Percentiles rank a stretch among this genome's conserved stretches.
phyloP scores from a whole-genome alignment of 2,113 vertebrate species.

The Vidua chalybeata region DNA sequence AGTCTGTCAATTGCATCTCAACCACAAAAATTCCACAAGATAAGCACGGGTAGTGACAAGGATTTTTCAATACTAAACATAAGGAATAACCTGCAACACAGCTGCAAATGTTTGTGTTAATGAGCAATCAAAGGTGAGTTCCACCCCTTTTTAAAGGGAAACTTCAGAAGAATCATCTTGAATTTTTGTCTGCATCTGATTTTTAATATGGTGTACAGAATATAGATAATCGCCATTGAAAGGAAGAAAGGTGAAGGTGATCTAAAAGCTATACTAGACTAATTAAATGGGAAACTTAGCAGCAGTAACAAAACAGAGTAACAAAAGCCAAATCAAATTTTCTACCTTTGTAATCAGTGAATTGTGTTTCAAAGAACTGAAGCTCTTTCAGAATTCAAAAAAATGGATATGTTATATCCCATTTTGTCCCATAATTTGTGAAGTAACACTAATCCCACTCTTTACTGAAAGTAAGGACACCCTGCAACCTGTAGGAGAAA shows the following conservation, averaged over 20 bases:
- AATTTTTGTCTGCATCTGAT: neutral
- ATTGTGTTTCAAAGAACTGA: neutral
- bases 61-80: neutral
- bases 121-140: neutral
- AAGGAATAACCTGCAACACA: neutral
- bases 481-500: neutral
- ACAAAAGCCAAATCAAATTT: neutral
- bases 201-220: neutral
- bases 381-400: neutral
- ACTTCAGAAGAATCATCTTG: neutral
- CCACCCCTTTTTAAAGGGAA: neutral
- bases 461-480: neutral
- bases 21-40: neutral
- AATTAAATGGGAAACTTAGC: neutral
- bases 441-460: neutral
- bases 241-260: neutral
- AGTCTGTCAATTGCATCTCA: neutral
- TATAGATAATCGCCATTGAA: neutral
- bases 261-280: neutral
- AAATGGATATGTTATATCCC: neutral
- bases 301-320: neutral
- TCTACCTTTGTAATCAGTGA: neutral
- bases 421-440: neutral
- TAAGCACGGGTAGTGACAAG: neutral
- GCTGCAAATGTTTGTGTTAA: neutral